These are phyloP conservation scores for Cactoblastis cactorum DNA, from an alignment of 2,888 invertebrate genomes.

Conservation along the genomic window DNA sequence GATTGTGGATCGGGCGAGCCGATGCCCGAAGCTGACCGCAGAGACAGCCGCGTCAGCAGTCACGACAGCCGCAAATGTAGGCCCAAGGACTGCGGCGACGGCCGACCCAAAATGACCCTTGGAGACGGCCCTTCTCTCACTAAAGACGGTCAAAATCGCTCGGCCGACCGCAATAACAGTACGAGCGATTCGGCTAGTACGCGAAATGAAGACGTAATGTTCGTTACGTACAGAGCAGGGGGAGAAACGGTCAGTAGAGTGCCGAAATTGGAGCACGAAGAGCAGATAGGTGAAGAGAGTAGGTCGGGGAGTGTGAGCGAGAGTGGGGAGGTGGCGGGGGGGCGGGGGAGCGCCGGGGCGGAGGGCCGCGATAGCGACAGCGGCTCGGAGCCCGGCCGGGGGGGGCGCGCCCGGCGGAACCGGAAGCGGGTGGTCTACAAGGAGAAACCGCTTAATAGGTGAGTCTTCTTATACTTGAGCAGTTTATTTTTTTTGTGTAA, in stretches of 20 bases:
- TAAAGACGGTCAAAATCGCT: not conserved
- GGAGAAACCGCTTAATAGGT: constrained; percentile 67
- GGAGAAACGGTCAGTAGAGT: not conserved
- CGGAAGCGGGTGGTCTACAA: constrained; percentile 58
- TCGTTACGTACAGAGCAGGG: not conserved
- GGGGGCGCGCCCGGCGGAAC: constrained; percentile 42
- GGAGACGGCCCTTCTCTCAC: not conserved
- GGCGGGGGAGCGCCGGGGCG: constrained; percentile 25
- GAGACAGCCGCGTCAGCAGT: constrained; percentile 17
- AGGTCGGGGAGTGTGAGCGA: constrained; percentile 1
- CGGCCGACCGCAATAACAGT: not conserved
- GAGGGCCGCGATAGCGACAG: constrained; percentile 31
- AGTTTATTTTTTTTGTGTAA: too few relatives aligned
- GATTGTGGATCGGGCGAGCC: not conserved
- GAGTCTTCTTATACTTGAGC: too few relatives aligned
- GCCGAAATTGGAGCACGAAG: too few relatives aligned
- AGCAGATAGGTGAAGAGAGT: not conserved
- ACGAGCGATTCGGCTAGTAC: not conserved
- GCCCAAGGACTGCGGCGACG: not conserved
- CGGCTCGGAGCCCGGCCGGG: constrained; percentile 27
- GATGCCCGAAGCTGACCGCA: not conserved
- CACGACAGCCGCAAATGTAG: constrained; percentile 7
- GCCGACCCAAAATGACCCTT: not conserved
- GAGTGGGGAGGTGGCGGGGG: not conserved
- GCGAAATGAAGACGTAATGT: not conserved